phyloP scores from a whole-genome alignment of 2,888 invertebrate genomes.

The Bhutanitis thaidina region DNA sequence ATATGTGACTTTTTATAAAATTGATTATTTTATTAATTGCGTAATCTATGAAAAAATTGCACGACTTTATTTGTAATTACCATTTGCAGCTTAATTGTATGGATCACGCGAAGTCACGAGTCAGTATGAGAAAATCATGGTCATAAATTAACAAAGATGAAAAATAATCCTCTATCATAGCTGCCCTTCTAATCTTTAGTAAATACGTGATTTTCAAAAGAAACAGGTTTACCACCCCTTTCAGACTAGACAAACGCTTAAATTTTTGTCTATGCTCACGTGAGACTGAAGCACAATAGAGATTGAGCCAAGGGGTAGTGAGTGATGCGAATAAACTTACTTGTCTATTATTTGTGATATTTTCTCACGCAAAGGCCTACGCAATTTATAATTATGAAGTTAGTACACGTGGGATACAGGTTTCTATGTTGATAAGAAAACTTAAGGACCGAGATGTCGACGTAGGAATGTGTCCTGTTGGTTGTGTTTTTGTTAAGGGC shows the following conservation, averaged over 20 bases:
- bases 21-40: too few relatives aligned
- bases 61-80: too few relatives aligned
- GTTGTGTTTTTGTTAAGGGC: slow-evolving; percentile 5
- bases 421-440: slow-evolving; percentile 18
- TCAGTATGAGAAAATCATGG: too few relatives aligned
- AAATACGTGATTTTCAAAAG: slow-evolving; percentile 37
- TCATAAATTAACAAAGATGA: background rate
- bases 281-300: slow-evolving; percentile 40
- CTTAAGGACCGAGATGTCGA: slow-evolving; percentile 6
- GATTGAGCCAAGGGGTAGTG: slow-evolving; percentile 40
- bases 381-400: slow-evolving; percentile 20
- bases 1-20: too few relatives aligned
- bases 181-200: slow-evolving; percentile 27
- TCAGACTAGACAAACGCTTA: slow-evolving; percentile 55
- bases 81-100: too few relatives aligned
- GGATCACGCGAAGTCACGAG: too few relatives aligned
- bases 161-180: slow-evolving; percentile 3
- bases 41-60: too few relatives aligned
- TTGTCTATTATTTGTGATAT: slow-evolving; percentile 14
- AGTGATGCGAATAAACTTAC: slow-evolving; percentile 37
- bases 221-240: slow-evolving; percentile 62
- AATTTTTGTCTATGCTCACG: slow-evolving; percentile 42
- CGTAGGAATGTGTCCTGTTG: slow-evolving; percentile 9
- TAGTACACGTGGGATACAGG: slow-evolving; percentile 16
- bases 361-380: slow-evolving; percentile 26